Percentiles rank a stretch among this genome's conserved stretches.
phyloP scores from a whole-genome alignment of 2,797 vertebrate genomes.

The Lepus oiostolus region DNA sequence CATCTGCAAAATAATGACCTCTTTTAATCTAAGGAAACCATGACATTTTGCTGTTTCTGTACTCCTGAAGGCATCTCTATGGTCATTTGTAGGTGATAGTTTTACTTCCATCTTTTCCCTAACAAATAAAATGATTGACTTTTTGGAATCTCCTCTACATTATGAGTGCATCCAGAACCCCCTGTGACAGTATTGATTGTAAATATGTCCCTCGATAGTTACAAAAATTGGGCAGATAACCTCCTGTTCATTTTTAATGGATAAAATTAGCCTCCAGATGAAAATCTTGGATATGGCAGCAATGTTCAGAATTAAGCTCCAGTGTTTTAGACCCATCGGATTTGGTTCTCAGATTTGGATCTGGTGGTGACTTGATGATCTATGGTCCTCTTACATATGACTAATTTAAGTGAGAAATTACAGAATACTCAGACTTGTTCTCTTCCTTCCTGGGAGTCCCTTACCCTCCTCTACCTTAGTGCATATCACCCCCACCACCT shows the following conservation, averaged over 20 bases:
- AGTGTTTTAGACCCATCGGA: neutral
- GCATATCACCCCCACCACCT: neutral
- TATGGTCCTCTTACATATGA: neutral
- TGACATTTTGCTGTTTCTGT: conserved; percentile 42
- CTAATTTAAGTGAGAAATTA: conserved; percentile 60
- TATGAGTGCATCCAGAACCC: conserved; percentile 68
- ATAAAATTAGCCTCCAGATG: conserved; percentile 44
- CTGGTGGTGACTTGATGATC: neutral
- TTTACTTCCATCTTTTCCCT: conserved; percentile 68
- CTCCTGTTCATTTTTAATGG: conserved; percentile 39
- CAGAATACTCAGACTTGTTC: neutral
- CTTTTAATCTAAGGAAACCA: neutral
- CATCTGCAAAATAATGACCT: conserved; percentile 16
- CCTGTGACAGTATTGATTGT: conserved; percentile 54
- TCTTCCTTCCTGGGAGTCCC: fast-evolving
- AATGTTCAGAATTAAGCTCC: conserved; percentile 13
- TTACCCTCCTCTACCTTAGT: neutral
- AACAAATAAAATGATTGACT: conserved; percentile 40
- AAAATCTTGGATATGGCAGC: conserved; percentile 20
- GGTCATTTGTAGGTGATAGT: conserved; percentile 21
- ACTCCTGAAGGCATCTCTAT: conserved; percentile 66
- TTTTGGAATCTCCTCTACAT: conserved; percentile 65
- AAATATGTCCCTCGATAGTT: conserved; percentile 61
- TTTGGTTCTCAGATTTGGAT: conserved; percentile 15
- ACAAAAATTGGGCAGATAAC: conserved; percentile 38